Base-by-base conservation (phyloP, 2,113 vertebrate genomes). In the Catharus bicknelli region DNA sequence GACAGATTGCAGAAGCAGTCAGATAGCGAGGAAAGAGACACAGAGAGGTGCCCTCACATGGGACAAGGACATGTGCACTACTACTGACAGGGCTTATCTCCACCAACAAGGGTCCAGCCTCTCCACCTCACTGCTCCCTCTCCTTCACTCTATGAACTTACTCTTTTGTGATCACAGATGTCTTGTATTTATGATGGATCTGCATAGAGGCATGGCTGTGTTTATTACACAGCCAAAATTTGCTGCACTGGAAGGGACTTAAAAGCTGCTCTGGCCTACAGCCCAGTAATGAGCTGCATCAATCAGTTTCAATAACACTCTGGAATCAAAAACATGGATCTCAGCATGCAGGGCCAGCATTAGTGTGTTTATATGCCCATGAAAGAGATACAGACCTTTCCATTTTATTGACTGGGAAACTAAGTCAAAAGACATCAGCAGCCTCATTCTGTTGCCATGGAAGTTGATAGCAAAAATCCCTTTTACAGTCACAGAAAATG, bases 351-450 rank as follows among this genome's bases (percentile, higher is more conserved):
- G 10, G 32, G 76, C 75, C 59, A 90, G 11, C 14, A 36, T 19
- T 54, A 64, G 14, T 66, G 51, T 88, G 47, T 69, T 93, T 92
- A 40, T 50, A 50, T 1, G 9, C 16, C 70, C 32, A 16, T 79
- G 66, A 92, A 92, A 95, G 54, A 58, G 8, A 18, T 69, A 67
- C 40, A 62, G 26, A n/a, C 32, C 50, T 82, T 88, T 87, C 42
- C 29, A 58, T 72, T 92, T 90, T 82, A 89, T 73, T 76, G 29
- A 47, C 70, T 88, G 89, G 74, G 74, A 93, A 96, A 95, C 86
- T 89, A 86, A 94, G 94, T 94, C 77, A 84, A 92, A 92, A 92
- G 50, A 51, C 45, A 81, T 50, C 50, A 96, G 48, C 40, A 86
- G 48, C 22, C 72, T 67, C 30, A 4, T 75, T 90, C 55, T 68